Evolutionary conservation across 2,113 vertebrate genomes (phyloP), one percentile per base, ranked within the genome.

Genomic region (Pelvicachromis taeniatus): DNA sequence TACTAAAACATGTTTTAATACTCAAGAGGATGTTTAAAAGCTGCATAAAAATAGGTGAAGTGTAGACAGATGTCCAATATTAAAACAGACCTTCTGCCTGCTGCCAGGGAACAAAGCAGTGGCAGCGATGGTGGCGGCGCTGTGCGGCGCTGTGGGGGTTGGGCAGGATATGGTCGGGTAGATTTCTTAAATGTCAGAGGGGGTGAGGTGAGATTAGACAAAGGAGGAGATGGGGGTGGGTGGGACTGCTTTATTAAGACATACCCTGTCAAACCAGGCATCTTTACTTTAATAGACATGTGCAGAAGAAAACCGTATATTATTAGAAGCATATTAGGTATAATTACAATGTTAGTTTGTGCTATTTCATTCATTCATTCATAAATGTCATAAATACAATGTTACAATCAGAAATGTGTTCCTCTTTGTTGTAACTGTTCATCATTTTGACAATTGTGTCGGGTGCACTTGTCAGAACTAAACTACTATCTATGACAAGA

Each of bases 121-220:
- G 84, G 54, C 50, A 21, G 81, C 19, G 13, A 50, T n/a, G 68
- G 38, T 75, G 79, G 40, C 1, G 11, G 23, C 5, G 29, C 53
- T 40, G 61, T n/a, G 40, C 1, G 11, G 23, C 5, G 29, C 53
- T 40, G 61, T n/a, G 77, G 52, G 50, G n/a, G 53, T 3, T 23
- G 21, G 45, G 42, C 13, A 35, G 16, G 9, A n/a, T 6, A 21
- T 61, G 52, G 63, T 21, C 56, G 78, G 81, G 80, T 21, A 84
- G 70, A 82, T 40, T 83, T 75, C 65, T 86, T 85, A 89, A 93
- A 93, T 93, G 90, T 91, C 91, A 91, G 50, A 45, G 55, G 78
- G 75, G 84, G 48, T 75, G 77, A 85, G 70, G 85, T 84, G 83
- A 88, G 88, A 84, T 45, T 77, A 92, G 89, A 91, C 83, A 88